Evolutionary conservation across 1,140 invertebrate genomes (phyloP).

Genomic region (Muscidifurax raptorellus): DNA sequence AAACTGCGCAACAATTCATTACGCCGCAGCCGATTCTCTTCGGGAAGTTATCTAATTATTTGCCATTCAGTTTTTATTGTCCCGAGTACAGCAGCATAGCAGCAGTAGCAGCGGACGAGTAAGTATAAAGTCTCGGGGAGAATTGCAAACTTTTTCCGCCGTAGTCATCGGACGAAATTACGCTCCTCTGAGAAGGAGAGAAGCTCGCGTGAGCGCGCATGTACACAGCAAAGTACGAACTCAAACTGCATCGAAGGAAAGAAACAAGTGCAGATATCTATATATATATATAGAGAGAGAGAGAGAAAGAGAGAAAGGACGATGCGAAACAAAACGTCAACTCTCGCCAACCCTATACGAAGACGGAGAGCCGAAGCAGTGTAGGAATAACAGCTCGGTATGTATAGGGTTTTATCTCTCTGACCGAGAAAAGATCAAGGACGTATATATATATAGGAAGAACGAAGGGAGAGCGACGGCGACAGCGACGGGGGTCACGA

Average conservation of each 20-base stretch:
- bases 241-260: neutral
- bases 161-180: neutral
- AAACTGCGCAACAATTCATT: no score
- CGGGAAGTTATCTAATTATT: conserved; percentile 5
- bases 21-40: no score
- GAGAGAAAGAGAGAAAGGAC: neutral
- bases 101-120: no score
- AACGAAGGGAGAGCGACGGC: no score
- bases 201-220: neutral
- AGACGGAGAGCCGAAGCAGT: neutral
- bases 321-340: no score
- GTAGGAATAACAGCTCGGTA: neutral
- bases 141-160: neutral
- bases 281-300: no score
- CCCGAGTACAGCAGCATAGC: neutral
- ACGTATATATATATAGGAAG: neutral
- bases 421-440: conserved; percentile 32
- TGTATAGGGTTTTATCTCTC: conserved; percentile 20
- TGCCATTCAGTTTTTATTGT: conserved; percentile 2
- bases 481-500: neutral
- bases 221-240: neutral
- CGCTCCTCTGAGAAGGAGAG: neutral
- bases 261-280: neutral
- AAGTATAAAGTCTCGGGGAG: neutral
- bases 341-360: neutral